These are phyloP conservation scores for Thalpophila matura DNA, from an alignment of 2,888 invertebrate genomes.

Conservation along the genomic window DNA sequence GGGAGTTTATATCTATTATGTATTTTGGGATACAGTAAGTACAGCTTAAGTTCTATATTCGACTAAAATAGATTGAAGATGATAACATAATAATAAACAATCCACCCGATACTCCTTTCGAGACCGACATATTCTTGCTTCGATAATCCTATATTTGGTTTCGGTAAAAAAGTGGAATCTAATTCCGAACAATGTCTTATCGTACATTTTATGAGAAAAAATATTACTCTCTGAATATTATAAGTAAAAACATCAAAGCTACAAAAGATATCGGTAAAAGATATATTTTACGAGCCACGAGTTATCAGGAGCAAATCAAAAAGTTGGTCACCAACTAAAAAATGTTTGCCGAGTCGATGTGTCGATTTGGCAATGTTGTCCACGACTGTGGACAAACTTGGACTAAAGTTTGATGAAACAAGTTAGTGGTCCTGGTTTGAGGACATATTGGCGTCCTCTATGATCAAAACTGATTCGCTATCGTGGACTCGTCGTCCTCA, in stretches of 20 bases:
- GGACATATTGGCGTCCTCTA: constrained; percentile 22
- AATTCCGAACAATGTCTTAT: constrained; percentile 19
- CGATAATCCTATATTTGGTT: not conserved
- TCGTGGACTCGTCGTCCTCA: constrained; percentile 31
- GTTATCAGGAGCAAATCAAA: constrained; percentile 26
- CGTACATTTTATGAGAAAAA: constrained; percentile 17
- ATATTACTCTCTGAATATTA: not conserved
- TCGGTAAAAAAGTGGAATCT: not conserved
- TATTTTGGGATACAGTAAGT: too few species aligned
- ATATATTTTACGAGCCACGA: constrained; percentile 25
- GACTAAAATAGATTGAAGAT: constrained; percentile 14
- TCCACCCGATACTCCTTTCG: not conserved
- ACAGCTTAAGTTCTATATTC: not conserved
- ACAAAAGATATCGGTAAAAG: constrained; percentile 11
- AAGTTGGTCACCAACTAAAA: constrained; percentile 25
- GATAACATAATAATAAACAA: constrained; percentile 3
- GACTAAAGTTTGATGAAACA: constrained; percentile 55
- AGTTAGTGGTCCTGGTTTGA: constrained; percentile 25
- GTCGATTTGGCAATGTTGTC: constrained; percentile 18
- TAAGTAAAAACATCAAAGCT: constrained; percentile 16
- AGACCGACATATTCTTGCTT: constrained; percentile 11
- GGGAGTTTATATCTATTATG: too few species aligned
- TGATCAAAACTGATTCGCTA: constrained; percentile 40
- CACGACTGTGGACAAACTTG: too few species aligned
- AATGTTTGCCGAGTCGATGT: constrained; percentile 17